Evolutionary conservation across 2,113 vertebrate species (phyloP).

Genomic region (Gadus macrocephalus): DNA sequence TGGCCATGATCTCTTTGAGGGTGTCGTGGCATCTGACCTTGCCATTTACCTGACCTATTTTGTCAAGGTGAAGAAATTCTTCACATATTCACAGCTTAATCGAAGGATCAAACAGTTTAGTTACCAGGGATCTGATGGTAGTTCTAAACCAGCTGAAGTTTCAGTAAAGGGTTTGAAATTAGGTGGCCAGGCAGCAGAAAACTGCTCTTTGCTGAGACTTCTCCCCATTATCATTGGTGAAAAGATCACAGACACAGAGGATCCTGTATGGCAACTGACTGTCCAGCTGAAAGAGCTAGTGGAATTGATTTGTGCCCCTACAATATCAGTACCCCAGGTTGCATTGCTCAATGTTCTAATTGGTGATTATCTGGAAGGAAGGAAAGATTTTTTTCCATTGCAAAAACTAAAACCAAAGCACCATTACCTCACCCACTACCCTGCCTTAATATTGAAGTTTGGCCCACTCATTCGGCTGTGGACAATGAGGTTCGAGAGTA

Average conservation of each 20-base stretch:
- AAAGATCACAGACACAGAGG: slow-evolving; percentile 12
- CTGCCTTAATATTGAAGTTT: not conserved
- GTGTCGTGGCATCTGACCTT: slow-evolving; percentile 33
- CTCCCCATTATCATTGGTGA: slow-evolving; percentile 28
- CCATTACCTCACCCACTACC: slow-evolving; percentile 29
- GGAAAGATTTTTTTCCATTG: slow-evolving; percentile 2
- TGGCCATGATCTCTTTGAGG: slow-evolving; percentile 43
- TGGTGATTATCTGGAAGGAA: slow-evolving; percentile 6
- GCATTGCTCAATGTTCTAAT: slow-evolving; percentile 14
- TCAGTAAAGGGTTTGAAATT: not conserved
- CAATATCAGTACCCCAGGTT: slow-evolving; percentile 20
- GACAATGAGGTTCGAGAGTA: slow-evolving; percentile 34
- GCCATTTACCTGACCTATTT: not conserved
- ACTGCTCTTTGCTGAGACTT: slow-evolving; percentile 31
- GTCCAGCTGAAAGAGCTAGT: slow-evolving; percentile 18
- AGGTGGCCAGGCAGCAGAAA: slow-evolving; percentile 19
- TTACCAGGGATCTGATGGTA: slow-evolving; percentile 21
- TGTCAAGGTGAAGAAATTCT: slow-evolving; percentile 10
- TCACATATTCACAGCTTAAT: slow-evolving; percentile 29
- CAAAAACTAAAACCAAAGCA: slow-evolving; percentile 37
- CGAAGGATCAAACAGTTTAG: slow-evolving; percentile 15
- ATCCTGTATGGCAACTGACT: slow-evolving; percentile 24
- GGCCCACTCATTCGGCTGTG: slow-evolving; percentile 14
- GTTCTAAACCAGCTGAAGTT: not conserved
- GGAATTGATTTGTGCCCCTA: slow-evolving; percentile 24